Base-by-base conservation (phyloP, 2,113 vertebrate genomes). In the Pygoscelis adeliae region DNA sequence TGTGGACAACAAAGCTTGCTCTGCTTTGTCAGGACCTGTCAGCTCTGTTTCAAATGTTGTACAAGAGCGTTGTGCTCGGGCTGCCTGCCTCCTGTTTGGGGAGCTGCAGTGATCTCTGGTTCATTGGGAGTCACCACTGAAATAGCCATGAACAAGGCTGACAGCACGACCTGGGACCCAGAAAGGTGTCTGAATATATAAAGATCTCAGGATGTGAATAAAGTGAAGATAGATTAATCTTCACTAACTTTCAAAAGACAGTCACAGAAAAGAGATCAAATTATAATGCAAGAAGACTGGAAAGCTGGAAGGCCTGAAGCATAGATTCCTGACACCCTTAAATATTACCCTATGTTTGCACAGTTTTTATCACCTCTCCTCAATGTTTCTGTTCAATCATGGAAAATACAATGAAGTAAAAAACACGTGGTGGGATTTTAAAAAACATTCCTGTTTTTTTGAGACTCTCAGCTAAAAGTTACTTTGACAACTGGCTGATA, bases 311-410 rank as follows among this genome's bases (percentile, higher is more conserved):
- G 73, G 27, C 52, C 70, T 91, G 44, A 79, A 89, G 44, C 73
- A 70, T 73, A 44, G 47, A 78, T 94, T 91, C 63, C 71, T 88
- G 62, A 83, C 44, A 67, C 50, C 46, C 44, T 70, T 94, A 91
- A 80, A 81, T 88, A 77, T 70, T 90, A 62, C 10, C 6, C 82
- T 66, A 10, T 62, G n/a, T 89, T 95, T 83, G 59, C 50, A 52
- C 56, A 59, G 29, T 83, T 95, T 97, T 90, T 96, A 80, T 94
- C 93, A 88, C 62, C 29, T 87, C 83, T 94, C 52, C 20, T 10
- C 58, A 85, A 65, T 25, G 5, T 53, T 97, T 95, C 82, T 21
- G 3, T 88, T 89, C 62, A 77, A 59, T 91, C 29, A 11, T 29
- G 46, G 56, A 91, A 94, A 83, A 82, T 58, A 62, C 40, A 92